phyloP scores from a whole-genome alignment of 2,888 invertebrate species.

The Branchipolynoe longqiensis region DNA sequence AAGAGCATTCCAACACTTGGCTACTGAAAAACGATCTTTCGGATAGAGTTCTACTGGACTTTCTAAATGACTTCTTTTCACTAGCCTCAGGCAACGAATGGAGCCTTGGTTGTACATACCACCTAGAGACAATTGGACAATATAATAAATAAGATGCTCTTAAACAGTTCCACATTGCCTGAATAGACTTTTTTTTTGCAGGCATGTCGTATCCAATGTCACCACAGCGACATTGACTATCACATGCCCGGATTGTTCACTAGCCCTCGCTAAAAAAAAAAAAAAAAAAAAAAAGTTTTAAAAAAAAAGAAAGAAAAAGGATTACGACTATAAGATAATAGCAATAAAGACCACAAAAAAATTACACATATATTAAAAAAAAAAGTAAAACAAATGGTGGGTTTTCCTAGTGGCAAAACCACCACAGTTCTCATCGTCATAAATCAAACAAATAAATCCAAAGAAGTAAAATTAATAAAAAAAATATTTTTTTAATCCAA shows the following conservation, averaged over 20 bases:
- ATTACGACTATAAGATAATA: slow-evolving; percentile 22
- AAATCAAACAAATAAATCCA: not conserved
- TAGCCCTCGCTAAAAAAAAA: slow-evolving; percentile 51
- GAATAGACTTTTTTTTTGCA: slow-evolving; percentile 49
- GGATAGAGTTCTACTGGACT: slow-evolving; percentile 25
- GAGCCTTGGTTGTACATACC: not conserved
- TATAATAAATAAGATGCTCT: slow-evolving; percentile 46
- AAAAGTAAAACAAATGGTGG: slow-evolving; percentile 13
- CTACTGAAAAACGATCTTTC: slow-evolving; percentile 56
- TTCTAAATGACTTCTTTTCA: slow-evolving; percentile 52
- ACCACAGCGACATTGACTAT: slow-evolving; percentile 3
- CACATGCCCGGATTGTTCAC: slow-evolving; percentile 53
- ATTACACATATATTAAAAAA: not conserved
- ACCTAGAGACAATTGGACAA: slow-evolving; percentile 48
- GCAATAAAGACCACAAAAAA: not conserved
- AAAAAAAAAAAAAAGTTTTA: slow-evolving; percentile 1
- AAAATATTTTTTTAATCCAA: too few species aligned
- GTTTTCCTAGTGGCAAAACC: slow-evolving; percentile 45
- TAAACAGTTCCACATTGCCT: slow-evolving; percentile 40
- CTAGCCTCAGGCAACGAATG: slow-evolving; percentile 50
- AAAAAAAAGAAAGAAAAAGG: not conserved
- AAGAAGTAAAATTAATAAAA: too few species aligned
- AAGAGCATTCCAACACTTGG: slow-evolving; percentile 51
- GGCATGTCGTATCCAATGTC: slow-evolving; percentile 34
- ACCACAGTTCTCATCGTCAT: not conserved